Percentiles rank a stretch among this genome's conserved stretches.
phyloP scores from a whole-genome alignment of 2,888 invertebrate species.

The Sycophila texana region DNA sequence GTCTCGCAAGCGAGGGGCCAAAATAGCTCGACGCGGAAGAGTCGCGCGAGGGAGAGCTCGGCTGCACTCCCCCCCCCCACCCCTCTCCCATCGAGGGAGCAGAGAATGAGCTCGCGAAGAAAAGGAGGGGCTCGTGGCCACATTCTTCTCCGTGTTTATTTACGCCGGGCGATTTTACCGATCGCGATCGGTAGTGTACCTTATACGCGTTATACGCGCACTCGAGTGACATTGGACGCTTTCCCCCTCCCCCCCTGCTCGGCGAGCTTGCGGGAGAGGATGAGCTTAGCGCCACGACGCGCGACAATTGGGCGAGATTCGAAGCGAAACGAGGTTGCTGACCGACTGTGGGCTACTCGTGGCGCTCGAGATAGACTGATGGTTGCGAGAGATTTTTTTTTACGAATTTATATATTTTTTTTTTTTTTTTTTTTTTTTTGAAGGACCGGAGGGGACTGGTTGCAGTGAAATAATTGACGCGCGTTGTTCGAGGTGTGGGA shows the following conservation, averaged over 20 bases:
- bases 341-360: neutral
- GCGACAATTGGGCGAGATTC: too few species aligned
- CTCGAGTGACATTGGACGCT: conserved; percentile 10
- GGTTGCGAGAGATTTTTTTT: too few species aligned
- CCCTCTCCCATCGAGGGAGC: neutral
- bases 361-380: too few species aligned
- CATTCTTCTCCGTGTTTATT: conserved; percentile 54
- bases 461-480: too few species aligned
- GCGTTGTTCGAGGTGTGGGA: too few species aligned
- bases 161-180: conserved; percentile 32
- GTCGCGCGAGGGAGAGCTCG: too few species aligned
- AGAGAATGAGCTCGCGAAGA: conserved; percentile 62
- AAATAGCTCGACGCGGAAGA: too few species aligned
- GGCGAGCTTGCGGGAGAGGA: neutral
- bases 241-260: neutral
- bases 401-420: too few species aligned
- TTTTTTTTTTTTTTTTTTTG: too few species aligned
- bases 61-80: too few species aligned
- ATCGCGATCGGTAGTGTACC: neutral
- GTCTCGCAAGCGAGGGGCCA: conserved; percentile 17
- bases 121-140: conserved; percentile 47
- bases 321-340: conserved; percentile 17
- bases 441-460: too few species aligned
- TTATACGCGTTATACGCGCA: too few species aligned
- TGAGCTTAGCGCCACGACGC: neutral